Conservation (phyloP, 1,140 invertebrate genomes). For the Eupeodes corollae region DNA sequence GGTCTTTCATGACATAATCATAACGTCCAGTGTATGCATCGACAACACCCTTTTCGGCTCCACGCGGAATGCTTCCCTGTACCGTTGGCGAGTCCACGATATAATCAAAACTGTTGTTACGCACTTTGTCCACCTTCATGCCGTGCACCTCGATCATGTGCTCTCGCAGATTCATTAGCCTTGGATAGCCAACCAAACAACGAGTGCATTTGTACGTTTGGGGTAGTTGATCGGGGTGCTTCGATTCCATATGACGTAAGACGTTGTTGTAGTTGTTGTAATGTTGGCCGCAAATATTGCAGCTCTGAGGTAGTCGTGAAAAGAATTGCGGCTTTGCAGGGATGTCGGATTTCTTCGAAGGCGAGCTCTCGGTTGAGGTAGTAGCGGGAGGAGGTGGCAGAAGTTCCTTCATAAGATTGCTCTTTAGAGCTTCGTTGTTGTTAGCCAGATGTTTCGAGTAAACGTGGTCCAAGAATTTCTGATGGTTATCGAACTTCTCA, state of each 20-base stretch:
- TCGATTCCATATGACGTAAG: slow-evolving; percentile 35
- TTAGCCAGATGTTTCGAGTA: slow-evolving; percentile 32
- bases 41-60: slow-evolving; percentile 12
- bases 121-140: slow-evolving; percentile 19
- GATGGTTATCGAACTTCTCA: slow-evolving; percentile 31
- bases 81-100: slow-evolving; percentile 33
- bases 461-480: slow-evolving; percentile 34
- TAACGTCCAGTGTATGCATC: slow-evolving; percentile 33
- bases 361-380: background rate
- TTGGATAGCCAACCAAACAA: slow-evolving; percentile 29
- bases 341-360: background rate
- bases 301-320: slow-evolving; percentile 33
- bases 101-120: slow-evolving; percentile 29
- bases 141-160: slow-evolving; percentile 33
- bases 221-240: slow-evolving; percentile 36
- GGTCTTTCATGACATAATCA: slow-evolving; percentile 36
- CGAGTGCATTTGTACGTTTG: slow-evolving; percentile 34
- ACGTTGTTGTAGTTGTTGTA: slow-evolving; percentile 38
- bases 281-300: slow-evolving; percentile 34
- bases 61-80: slow-evolving; percentile 17
- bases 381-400: background rate
- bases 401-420: too few species aligned
- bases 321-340: slow-evolving; percentile 32
- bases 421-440: slow-evolving; percentile 14
- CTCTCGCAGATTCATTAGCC: slow-evolving; percentile 31